A percentile compares a stretch with the other conserved stretches of the same genome.
phyloP scores from a whole-genome alignment of 2,888 invertebrate species.

The Tetrapedia diversipes region DNA sequence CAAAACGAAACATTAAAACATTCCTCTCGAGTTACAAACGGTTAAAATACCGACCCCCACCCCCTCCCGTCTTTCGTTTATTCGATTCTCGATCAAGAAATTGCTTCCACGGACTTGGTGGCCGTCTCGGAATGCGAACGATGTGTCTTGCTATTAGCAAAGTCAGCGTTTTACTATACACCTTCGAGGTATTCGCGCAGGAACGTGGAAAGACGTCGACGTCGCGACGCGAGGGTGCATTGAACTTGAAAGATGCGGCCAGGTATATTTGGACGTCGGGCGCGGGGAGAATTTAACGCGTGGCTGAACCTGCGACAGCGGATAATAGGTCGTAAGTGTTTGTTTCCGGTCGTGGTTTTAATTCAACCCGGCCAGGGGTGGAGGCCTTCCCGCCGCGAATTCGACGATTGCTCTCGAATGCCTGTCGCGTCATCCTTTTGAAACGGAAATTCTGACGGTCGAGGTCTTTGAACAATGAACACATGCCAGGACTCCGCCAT shows the following conservation, averaged over 20 bases:
- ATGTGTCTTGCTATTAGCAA: conserved; percentile 58
- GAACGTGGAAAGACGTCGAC: conserved; percentile 45
- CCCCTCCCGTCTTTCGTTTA: background rate
- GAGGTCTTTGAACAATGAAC: conserved; percentile 21
- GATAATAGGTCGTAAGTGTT: conserved; percentile 69
- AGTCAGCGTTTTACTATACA: conserved; percentile 46
- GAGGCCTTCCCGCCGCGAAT: conserved; percentile 37
- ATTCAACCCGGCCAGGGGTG: conserved; percentile 60
- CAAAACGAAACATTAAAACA: too few relatives aligned
- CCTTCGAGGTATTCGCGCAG: conserved; percentile 41
- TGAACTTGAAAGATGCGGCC: conserved; percentile 64
- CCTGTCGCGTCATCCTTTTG: conserved; percentile 14
- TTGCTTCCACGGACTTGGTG: background rate
- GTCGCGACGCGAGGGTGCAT: conserved; percentile 56
- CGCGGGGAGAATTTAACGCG: conserved; percentile 72
- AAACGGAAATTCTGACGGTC: conserved; percentile 27
- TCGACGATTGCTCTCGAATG: conserved; percentile 26
- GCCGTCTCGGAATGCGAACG: conserved; percentile 39
- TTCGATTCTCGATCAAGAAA: conserved; percentile 2
- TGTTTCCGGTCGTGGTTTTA: conserved; percentile 73
- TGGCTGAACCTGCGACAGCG: conserved; percentile 68
- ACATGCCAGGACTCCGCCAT: background rate
- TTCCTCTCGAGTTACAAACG: too few relatives aligned
- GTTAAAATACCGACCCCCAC: too few relatives aligned
- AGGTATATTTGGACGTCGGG: conserved; percentile 63